phyloP scores from a whole-genome alignment of 2,888 invertebrate species.

The Dorcus hopei region DNA sequence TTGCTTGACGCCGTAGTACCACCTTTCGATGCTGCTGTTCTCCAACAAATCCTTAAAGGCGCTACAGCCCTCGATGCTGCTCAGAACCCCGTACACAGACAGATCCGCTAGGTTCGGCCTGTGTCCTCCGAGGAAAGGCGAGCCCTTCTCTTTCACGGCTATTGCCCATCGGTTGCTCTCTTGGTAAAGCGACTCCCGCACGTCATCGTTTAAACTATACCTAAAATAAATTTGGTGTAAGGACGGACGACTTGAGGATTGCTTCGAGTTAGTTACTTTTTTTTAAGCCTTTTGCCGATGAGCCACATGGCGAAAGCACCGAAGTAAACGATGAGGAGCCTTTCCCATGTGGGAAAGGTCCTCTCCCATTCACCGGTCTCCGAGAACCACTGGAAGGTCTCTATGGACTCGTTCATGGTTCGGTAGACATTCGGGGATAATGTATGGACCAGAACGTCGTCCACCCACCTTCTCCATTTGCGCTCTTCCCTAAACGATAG shows the following conservation, averaged over 20 bases:
- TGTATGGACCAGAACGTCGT: slow-evolving; percentile 84
- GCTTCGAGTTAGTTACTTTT: slow-evolving; percentile 53
- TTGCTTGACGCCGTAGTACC: slow-evolving; percentile 76
- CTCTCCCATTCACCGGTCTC: slow-evolving; percentile 89
- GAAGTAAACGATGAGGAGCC: slow-evolving; percentile 81
- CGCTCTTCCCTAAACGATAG: slow-evolving; percentile 72
- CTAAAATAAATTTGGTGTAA: slow-evolving; percentile 48
- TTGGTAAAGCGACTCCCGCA: slow-evolving; percentile 84
- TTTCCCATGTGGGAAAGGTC: slow-evolving; percentile 83
- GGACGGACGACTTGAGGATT: neutral
- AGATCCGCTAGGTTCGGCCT: slow-evolving; percentile 90
- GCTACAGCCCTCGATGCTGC: slow-evolving; percentile 88
- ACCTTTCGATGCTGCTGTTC: slow-evolving; percentile 70
- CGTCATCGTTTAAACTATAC: slow-evolving; percentile 82
- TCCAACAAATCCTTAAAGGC: slow-evolving; percentile 80
- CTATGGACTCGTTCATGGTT: slow-evolving; percentile 76
- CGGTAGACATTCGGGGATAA: slow-evolving; percentile 97
- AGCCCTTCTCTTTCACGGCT: slow-evolving; percentile 66
- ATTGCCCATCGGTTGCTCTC: slow-evolving; percentile 78
- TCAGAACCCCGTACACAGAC: slow-evolving; percentile 84
- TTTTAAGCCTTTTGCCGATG: slow-evolving; percentile 84
- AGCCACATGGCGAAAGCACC: slow-evolving; percentile 94
- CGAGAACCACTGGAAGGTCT: slow-evolving; percentile 94
- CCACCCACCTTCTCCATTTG: slow-evolving; percentile 95
- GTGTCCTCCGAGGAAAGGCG: slow-evolving; percentile 81